These are phyloP conservation scores for Aleiodes leptofemur DNA, from an alignment of 2,888 invertebrate species.

Conservation along the genomic window DNA sequence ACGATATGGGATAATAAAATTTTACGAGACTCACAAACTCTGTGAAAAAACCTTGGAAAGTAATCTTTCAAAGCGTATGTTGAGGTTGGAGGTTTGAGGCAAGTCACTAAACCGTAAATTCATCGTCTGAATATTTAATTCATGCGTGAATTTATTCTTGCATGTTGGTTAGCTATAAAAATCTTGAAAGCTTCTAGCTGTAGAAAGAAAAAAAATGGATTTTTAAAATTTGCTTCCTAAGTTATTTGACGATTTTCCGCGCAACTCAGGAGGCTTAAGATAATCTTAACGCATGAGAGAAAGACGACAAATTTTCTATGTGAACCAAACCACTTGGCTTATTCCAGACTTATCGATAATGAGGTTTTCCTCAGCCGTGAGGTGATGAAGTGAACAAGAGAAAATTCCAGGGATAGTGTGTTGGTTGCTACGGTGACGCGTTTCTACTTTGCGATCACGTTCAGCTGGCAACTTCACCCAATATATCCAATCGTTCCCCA, in stretches of 20 bases:
- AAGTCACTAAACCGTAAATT: conserved; percentile 13
- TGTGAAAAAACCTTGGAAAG: background rate
- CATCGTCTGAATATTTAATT: conserved; percentile 9
- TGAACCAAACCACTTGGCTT: conserved; percentile 23
- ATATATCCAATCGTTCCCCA: conserved; percentile 33
- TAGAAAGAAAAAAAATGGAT: background rate
- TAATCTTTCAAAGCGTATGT: background rate
- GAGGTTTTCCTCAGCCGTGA: conserved; percentile 52
- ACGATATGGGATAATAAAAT: conserved; percentile 10
- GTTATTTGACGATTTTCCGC: conserved; percentile 6
- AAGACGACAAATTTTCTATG: conserved; percentile 3
- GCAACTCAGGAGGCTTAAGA: background rate
- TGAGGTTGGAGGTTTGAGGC: background rate
- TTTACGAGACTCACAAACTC: background rate
- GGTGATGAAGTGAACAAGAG: conserved; percentile 20
- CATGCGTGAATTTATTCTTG: conserved; percentile 10
- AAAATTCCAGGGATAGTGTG: conserved; percentile 34
- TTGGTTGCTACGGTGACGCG: conserved; percentile 62
- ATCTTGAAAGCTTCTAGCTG: too few species aligned
- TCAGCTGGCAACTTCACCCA: conserved; percentile 54
- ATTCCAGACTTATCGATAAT: conserved; percentile 53
- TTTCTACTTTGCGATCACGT: conserved; percentile 59
- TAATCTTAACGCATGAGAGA: background rate
- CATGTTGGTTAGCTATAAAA: conserved; percentile 17
- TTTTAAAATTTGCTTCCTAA: background rate